Evolutionary conservation across 2,888 invertebrate species (phyloP).

Genomic region (Apotomis betuletana): DNA sequence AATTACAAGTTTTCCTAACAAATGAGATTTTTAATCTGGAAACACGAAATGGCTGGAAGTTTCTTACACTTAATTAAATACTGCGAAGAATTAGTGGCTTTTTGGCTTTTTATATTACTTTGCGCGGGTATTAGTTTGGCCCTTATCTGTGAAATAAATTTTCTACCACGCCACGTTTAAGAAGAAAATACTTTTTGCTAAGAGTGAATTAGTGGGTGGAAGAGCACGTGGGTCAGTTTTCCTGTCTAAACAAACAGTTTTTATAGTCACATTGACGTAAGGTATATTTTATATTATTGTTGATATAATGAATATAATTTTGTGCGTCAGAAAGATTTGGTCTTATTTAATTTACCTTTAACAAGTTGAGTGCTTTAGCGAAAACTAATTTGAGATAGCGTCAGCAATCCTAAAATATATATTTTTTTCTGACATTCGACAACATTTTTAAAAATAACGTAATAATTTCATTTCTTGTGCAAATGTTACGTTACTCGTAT

Average conservation of each 20-base stretch:
- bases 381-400: slow-evolving; percentile 8
- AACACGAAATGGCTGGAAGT: slow-evolving; percentile 35
- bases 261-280: too few species aligned
- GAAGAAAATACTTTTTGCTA: background rate
- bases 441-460: too few species aligned
- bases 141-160: background rate
- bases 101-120: slow-evolving; percentile 27
- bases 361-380: background rate
- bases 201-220: background rate
- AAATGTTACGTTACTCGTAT: too few species aligned
- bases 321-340: too few species aligned
- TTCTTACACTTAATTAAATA: slow-evolving; percentile 37
- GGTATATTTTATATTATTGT: too few species aligned
- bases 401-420: slow-evolving; percentile 3
- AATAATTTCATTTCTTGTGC: too few species aligned
- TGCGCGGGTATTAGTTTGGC: slow-evolving; percentile 5
- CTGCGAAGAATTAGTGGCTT: slow-evolving; percentile 32
- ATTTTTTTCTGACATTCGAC: background rate
- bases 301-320: too few species aligned
- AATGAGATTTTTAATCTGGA: slow-evolving; percentile 40
- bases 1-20: slow-evolving; percentile 38
- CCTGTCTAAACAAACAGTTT: background rate
- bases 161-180: background rate
- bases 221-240: background rate
- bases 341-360: too few species aligned